Conservation (phyloP, 1,140 invertebrate species). For the Dendroctonus valens region DNA sequence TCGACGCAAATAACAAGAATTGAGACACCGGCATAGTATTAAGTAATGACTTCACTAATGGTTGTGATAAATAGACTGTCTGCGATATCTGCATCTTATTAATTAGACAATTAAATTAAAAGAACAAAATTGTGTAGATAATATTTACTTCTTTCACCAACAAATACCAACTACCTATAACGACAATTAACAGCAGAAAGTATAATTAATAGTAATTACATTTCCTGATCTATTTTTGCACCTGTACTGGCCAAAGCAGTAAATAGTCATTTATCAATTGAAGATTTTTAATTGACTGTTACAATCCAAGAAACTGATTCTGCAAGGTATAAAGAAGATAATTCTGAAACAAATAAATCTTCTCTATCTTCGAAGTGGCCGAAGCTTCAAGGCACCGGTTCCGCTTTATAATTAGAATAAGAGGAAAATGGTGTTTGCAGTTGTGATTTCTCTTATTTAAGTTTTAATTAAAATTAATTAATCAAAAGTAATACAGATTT, state of each 20-base stretch:
- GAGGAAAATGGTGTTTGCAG: conserved; percentile 12
- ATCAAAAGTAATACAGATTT: too few relatives aligned
- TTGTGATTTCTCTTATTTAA: conserved; percentile 9
- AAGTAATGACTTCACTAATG: too few relatives aligned
- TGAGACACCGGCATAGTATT: too few relatives aligned
- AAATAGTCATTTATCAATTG: conserved; percentile 27
- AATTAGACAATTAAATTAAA: background rate
- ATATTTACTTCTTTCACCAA: background rate
- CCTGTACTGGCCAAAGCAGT: conserved; percentile 12
- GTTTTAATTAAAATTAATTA: too few relatives aligned
- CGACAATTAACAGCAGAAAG: background rate
- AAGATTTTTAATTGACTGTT: conserved; percentile 29
- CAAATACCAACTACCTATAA: background rate
- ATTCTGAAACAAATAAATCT: conserved; percentile 32
- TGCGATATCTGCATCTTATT: background rate
- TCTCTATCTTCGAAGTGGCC: conserved; percentile 21
- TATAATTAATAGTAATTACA: conserved; percentile 23
- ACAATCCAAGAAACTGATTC: conserved; percentile 31
- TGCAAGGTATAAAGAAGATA: conserved; percentile 29
- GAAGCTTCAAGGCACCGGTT: conserved; percentile 12
- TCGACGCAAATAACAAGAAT: too few relatives aligned
- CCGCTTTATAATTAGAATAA: conserved; percentile 31
- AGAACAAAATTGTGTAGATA: background rate
- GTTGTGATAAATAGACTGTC: too few relatives aligned
- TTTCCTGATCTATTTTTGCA: conserved; percentile 24